Evolutionary conservation across 2,888 invertebrate species (phyloP).

Genomic region (Alviniconcha strummeri): DNA sequence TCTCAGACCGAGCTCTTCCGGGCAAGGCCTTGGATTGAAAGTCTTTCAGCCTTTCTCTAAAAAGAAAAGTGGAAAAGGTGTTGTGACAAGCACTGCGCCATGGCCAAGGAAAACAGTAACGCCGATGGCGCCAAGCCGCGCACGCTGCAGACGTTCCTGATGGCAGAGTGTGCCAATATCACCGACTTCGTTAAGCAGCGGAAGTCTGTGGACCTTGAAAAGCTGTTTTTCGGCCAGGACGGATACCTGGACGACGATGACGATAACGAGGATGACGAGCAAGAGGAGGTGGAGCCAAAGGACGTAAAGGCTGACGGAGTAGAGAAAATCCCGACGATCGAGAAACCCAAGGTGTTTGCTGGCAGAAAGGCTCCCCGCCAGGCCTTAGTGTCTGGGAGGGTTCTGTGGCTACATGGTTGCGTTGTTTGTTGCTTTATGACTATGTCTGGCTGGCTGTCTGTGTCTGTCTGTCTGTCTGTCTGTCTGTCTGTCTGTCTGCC

Average conservation of each 20-base stretch:
- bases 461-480: not conserved
- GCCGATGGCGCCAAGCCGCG: not conserved
- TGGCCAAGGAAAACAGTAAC: not conserved
- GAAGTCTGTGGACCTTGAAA: conserved; percentile 30
- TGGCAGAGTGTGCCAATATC: not conserved
- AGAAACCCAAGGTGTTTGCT: too few relatives aligned
- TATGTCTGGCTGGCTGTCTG: not conserved
- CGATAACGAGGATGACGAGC: conserved; percentile 6
- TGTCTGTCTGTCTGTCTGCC: not conserved
- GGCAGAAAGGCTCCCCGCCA: too few relatives aligned
- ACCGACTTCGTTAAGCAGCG: conserved; percentile 20
- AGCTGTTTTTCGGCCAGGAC: conserved; percentile 28
- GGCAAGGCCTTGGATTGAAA: too few relatives aligned
- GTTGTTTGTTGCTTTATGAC: too few relatives aligned
- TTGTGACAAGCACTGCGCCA: too few relatives aligned
- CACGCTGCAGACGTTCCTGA: conserved; percentile 7
- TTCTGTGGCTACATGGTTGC: not conserved
- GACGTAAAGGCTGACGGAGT: not conserved
- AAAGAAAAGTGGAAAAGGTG: too few relatives aligned
- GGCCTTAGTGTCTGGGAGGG: not conserved
- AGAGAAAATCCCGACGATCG: not conserved
- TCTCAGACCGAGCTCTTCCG: too few relatives aligned
- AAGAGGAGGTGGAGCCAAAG: not conserved
- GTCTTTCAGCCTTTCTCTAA: too few relatives aligned
- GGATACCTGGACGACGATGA: not conserved